Evolutionary conservation across 2,888 invertebrate species (phyloP), one percentile per base, ranked within the genome.

Genomic region (Tigriopus californicus): DNA sequence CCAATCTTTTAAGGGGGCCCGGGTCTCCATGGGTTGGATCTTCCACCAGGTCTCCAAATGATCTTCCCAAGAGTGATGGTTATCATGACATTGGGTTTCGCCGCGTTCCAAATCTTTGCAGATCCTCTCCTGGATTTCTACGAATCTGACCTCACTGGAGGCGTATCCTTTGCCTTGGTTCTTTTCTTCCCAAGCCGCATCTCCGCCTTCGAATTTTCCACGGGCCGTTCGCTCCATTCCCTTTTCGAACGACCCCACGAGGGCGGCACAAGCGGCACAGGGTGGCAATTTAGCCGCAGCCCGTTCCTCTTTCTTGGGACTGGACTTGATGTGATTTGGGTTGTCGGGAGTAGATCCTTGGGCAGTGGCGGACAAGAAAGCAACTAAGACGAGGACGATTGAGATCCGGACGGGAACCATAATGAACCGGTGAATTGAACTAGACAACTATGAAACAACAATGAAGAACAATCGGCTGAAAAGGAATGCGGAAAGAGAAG

Each of bases 111-210:
- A 76, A 62, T 87, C 87, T 15, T 78, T 77, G 70, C 95, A 95
- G 8, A 92, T 72, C 22, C 80, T 75, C 67, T 94, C 92, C 71
- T 90, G 85, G 58, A 94, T 88, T 71, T 95, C 95, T 13, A 88
- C 80, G 46, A 94, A 74, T 54, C 95, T 77, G 24, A 92, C 81
- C 75, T 92, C 94, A 70, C 91, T 89, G 11, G 78, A 82, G 63
- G 82, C 79, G 69, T 91, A 92, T 1, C 81, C 80, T 56, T 81
- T 80, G 58, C 87, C 72, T 65, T 87, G 68, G n/a, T 62, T 86
- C 67, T 87, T 82, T 70, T 89, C 87, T 69, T 92, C 92, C 89
- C 91, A 92, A 5, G 86, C 88, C 0, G 89, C 80, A 70, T 92
- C 91, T 1, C 92, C 92, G 3, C 92, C 92, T 66, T 87, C 91